These are phyloP conservation scores for Sternarchorhynchus goeldii DNA, from an alignment of 2,797 vertebrate species.

Conservation along the genomic window DNA sequence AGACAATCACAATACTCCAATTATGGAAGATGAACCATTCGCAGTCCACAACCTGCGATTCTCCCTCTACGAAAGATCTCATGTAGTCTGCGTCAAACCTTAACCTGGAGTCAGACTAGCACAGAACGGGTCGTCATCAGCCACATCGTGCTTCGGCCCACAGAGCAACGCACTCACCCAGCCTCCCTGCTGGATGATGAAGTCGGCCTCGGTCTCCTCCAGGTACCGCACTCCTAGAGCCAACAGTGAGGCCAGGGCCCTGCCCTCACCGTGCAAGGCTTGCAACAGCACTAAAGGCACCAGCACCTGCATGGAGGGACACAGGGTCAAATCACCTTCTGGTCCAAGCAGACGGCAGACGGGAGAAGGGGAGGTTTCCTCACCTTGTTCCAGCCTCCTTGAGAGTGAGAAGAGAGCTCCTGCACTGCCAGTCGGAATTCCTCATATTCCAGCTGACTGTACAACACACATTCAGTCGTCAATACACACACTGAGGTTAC, in stretches of 20 bases:
- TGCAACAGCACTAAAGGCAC: conserved; percentile 89
- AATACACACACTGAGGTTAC: background rate
- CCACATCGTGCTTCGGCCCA: background rate
- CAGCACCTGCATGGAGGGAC: conserved; percentile 75
- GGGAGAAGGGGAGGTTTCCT: background rate
- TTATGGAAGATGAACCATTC: no score
- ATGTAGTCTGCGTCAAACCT: no score
- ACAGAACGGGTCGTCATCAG: background rate
- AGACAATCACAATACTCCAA: no score
- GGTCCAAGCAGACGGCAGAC: no score
- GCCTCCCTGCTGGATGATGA: conserved; percentile 90
- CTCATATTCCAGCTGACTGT: conserved; percentile 87
- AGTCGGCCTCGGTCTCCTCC: conserved; percentile 83
- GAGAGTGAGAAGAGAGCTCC: conserved; percentile 76
- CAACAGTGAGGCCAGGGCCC: conserved; percentile 75
- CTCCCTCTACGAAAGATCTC: no score
- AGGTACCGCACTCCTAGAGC: conserved; percentile 83
- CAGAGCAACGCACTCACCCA: conserved; percentile 82
- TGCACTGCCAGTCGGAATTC: conserved; percentile 76
- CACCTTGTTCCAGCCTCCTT: conserved; percentile 90
- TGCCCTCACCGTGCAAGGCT: conserved; percentile 77
- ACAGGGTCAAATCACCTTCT: background rate
- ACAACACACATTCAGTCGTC: conserved; percentile 53
- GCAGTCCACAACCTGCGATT: no score
- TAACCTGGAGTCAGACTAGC: background rate